Conservation (phyloP, 2,797 vertebrate species). For the Lacerta viridis region DNA sequence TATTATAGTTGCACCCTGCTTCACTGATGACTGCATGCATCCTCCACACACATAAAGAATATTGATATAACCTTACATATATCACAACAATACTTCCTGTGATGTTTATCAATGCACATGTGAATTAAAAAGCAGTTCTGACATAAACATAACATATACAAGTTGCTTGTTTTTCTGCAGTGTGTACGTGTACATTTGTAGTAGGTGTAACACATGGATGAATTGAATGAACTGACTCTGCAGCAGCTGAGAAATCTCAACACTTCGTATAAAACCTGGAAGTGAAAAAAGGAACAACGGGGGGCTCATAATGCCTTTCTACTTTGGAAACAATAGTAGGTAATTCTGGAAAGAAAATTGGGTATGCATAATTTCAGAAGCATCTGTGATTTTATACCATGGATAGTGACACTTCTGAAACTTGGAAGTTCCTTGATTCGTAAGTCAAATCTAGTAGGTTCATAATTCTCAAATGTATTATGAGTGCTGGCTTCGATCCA, state of each 20-base stretch:
- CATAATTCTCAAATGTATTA: not conserved
- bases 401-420: not conserved
- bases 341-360: not conserved
- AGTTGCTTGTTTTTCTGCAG: not conserved
- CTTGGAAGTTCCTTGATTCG: not conserved
- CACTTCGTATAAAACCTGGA: not conserved
- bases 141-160: not conserved
- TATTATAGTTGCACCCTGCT: not conserved
- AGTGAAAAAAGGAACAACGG: not conserved
- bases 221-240: not conserved
- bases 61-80: not conserved
- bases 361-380: slow-evolving; percentile 2
- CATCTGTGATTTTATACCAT: not conserved
- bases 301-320: not conserved
- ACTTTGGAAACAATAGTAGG: not conserved
- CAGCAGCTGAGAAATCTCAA: not conserved
- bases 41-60: not conserved
- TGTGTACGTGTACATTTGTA: not conserved
- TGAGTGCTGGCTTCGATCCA: not conserved
- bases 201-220: not conserved
- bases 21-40: not conserved
- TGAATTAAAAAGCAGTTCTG: not conserved
- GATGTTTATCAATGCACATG: not conserved
- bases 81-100: not conserved
- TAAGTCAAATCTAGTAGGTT: not conserved